Base-by-base conservation (phyloP, 2,797 vertebrate species). In the Syngnathus rostellatus region DNA sequence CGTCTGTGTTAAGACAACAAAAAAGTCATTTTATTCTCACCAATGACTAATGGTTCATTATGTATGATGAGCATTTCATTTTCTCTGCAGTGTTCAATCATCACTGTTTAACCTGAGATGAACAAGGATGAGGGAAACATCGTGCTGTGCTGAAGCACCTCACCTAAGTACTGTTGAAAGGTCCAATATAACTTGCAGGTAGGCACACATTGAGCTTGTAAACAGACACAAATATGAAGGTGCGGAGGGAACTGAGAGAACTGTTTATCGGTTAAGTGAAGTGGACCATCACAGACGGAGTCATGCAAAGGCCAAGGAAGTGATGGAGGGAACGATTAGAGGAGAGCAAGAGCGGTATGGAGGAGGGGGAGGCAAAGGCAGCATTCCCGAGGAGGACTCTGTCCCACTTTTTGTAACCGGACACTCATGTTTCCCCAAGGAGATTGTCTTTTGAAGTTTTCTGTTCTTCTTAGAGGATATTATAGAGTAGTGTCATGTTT, bases 201-300 rank as follows among this genome's bases (percentile, higher is more conserved):
- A 67, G 71, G 69, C 63, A 75, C 57, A 72, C 71, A 65, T 66
- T 31, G 51, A 51, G 70, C 71, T 75, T 17, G 69, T 60, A 76
- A 70, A 69, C 64, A 75, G 65, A 68, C 67, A 83, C 74, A 83
- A 81, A 77, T 77, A 75, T 79, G 78, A 78, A 81, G 83, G 84
- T 82, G 85, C 80, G 77, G 79, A 84, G 71, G 81, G 70, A 70
- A 63, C 69, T 66, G 43, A 76, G 77, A 80, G 73, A 73, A 77
- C 87, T 91, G 89, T 91, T 91, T 90, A 91, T 78, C 83, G 87
- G 83, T 72, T 68, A 75, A 83, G 86, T 89, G 89, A 92, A 92
- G 88, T 88, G 85, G 90, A 92, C 90, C 90, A 92, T 91, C 91
- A 92, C 88, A 89, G 74, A 86, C 72, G 76, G 86, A 90, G 87